phyloP scores from a whole-genome alignment of 1,140 invertebrate genomes.

The Scaptomyza hsui region DNA sequence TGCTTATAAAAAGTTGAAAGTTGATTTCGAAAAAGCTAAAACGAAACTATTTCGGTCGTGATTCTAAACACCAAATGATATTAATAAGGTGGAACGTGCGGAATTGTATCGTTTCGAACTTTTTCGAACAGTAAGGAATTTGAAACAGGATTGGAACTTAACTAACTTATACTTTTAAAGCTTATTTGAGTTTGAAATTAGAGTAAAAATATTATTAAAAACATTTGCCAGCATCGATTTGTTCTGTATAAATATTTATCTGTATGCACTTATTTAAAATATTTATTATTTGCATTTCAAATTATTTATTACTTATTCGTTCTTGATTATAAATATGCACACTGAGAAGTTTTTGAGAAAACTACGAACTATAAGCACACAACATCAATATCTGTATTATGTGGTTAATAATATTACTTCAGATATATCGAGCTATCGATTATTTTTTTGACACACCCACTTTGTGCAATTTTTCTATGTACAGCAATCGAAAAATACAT shows the following conservation, averaged over 20 bases:
- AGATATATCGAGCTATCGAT: slow-evolving; percentile 10
- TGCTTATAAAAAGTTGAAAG: neutral
- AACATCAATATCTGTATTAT: slow-evolving; percentile 32
- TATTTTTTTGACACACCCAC: slow-evolving; percentile 2
- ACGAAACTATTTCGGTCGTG: slow-evolving; percentile 7
- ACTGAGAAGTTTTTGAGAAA: slow-evolving; percentile 38
- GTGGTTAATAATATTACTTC: neutral
- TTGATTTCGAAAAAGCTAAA: slow-evolving; percentile 3
- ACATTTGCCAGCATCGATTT: slow-evolving; percentile 14
- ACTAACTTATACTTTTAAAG: neutral
- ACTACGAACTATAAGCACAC: slow-evolving; percentile 15
- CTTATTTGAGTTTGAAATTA: neutral
- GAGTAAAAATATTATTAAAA: neutral
- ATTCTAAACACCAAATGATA: slow-evolving; percentile 21
- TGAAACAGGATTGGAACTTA: neutral
- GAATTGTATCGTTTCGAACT: slow-evolving; percentile 4
- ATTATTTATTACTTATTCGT: neutral
- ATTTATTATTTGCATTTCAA: slow-evolving; percentile 22
- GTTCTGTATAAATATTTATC: slow-evolving; percentile 20
- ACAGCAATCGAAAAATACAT: slow-evolving; percentile 42
- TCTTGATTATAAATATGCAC: slow-evolving; percentile 14
- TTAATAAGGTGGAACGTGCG: slow-evolving; percentile 15
- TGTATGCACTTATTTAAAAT: slow-evolving; percentile 23
- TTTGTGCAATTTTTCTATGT: slow-evolving; percentile 23
- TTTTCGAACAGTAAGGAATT: neutral